Evolutionary conservation across 2,113 vertebrate species (phyloP).

Genomic region (Lepus europaeus): DNA sequence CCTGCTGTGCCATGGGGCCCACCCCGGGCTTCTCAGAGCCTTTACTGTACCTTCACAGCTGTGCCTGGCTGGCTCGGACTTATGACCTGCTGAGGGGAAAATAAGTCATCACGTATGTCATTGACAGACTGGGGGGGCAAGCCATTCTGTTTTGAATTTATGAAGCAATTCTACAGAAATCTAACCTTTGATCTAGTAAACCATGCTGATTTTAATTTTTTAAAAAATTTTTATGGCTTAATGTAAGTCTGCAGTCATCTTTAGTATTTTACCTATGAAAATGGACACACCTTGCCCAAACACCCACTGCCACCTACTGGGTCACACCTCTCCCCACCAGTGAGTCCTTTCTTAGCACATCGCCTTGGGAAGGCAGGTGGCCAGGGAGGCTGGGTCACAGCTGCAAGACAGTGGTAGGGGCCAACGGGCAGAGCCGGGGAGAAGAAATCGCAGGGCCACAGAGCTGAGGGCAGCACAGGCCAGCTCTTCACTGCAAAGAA

Average conservation of each 20-base stretch:
- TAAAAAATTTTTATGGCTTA: neutral
- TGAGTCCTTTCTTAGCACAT: neutral
- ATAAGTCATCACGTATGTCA: neutral
- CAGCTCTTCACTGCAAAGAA: neutral
- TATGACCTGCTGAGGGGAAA: neutral
- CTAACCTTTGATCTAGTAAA: neutral
- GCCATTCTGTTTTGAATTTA: constrained; percentile 14
- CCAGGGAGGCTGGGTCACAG: neutral
- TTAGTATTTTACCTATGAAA: constrained; percentile 17
- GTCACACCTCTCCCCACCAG: neutral
- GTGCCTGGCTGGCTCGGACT: neutral
- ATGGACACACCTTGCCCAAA: neutral
- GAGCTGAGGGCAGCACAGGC: neutral
- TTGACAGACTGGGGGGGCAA: neutral
- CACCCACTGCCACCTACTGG: neutral
- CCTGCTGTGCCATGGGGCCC: neutral
- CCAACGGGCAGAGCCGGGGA: neutral
- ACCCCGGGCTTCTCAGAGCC: neutral
- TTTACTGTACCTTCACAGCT: neutral
- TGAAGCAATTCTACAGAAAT: constrained; percentile 29
- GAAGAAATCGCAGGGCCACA: neutral
- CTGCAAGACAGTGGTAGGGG: neutral
- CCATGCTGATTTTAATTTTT: neutral
- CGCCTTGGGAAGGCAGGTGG: neutral
- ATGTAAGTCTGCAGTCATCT: neutral